Evolutionary conservation across 1,140 invertebrate genomes (phyloP), one percentile per base, ranked within the genome.

Genomic region (Bombus cullumanus): DNA sequence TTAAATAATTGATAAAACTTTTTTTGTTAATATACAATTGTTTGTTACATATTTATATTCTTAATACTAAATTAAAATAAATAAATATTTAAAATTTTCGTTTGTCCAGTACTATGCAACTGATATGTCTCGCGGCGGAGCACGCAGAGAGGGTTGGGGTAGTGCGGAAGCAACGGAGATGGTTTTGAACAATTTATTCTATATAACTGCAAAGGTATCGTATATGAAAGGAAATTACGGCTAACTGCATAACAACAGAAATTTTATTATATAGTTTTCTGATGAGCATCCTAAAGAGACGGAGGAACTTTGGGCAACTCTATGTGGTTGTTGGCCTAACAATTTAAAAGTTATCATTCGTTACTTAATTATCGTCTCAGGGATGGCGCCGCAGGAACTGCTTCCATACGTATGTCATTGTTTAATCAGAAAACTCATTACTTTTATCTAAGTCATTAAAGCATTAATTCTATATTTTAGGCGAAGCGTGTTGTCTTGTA

Each of bases 111-210:
- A 97, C 94, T 97, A 97, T 92, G 96, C 97, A 1, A 96, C 95
- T 77, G 97, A 98, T 85, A 96, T 96, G 22, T 96, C 96, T 1
- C 94, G 96, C 4, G 95, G 96, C 13, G 96, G 96, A 25, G 96
- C 96, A 3, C 96, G 98, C 12, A 96, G 98, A 78, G 98, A 99
- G 95, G 99, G 99, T 0, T 99, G 99, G 97, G 99, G 99, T 34
- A 99, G 98, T 1, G 98, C 98, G 0, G 98, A 99, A 96, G 99
- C 99, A n/a, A 99, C 99, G 1, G 99, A 99, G 96, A 99, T 99
- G 98, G 98, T 99, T 34, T 96, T 99, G 37, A 99, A 99, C 94
- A 99, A 99, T 96, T 96, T 99, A 0, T 98, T 99, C 94, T 99
- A 99, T 93, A 98, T 99, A 89, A 99, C 99, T 15, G 98, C 98